Base-by-base conservation (phyloP, 2,797 vertebrate species). In the Apogon talboti region DNA sequence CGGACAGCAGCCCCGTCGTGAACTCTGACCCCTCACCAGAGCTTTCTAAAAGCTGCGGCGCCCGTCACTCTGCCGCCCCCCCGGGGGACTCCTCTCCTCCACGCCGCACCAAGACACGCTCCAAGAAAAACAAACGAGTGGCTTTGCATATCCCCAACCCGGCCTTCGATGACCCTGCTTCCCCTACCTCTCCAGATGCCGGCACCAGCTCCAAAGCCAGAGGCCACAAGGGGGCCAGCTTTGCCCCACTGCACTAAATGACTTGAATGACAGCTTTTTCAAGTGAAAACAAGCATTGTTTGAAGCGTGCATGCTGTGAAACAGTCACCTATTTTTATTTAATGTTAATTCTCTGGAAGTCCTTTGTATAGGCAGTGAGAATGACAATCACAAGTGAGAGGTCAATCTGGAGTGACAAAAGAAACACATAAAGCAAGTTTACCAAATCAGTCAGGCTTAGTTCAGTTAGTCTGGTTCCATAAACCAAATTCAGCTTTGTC, bases 261-360 rank as follows among this genome's bases (percentile, higher is more conserved):
- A 60, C 60, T 16, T 8, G 9, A 55, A 54, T 11, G 42, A 37
- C 10, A 3, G 14, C 65, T 47, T 63, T 40, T 24, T 46, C 60
- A 47, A 73, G 59, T 46, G 41, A 43, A 62, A 56, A 55, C 41
- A 48, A 44, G 53, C 61, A 2, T 46, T 50, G 60, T 76, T 45
- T 59, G 30, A 79, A 58, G 61, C 79, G 55, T 74, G 80, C 85
- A 77, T 83, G 81, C 78, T 71, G 74, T 71, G 71, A 70, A 57
- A 65, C 67, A 73, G 50, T 82, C 72, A 61, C 1, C 19, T 11
- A 8, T 5, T 33, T 37, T 46, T 40, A 40, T 49, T 18, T 46
- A 59, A 35, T 71, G 44, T 55, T 57, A 13, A 12, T 64, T 61
- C 21, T 58, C 13, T 43, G 19, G 51, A 61, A 18, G 33, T 51